Base-by-base conservation (phyloP, 2,113 vertebrate species). In the Cyanocitta stelleri region DNA sequence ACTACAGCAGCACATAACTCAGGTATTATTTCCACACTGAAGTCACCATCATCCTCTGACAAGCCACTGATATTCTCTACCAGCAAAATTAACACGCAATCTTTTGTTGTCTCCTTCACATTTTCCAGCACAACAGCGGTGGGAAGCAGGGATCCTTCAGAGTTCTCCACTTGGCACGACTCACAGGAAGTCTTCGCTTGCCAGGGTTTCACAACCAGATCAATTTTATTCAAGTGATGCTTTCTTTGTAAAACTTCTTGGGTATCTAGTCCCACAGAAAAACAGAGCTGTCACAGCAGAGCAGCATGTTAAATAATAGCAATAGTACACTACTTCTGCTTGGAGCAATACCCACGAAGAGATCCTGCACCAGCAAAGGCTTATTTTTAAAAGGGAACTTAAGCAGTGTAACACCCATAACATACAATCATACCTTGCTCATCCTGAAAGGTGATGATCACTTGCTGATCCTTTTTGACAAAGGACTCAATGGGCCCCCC, bases 11-110 rank as follows among this genome's bases (percentile, higher is more conserved):
- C 86, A 48, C 5, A 10, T 35, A 87, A 89, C 93, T 99, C 98
- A 39, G 66, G 94, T 52, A 99, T 98, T 69, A 98, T 72, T 98
- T 99, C 99, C 96, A 99, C 23, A 55, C 77, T 94, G 96, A 98
- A 98, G 51, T 97, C 66, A 37, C 91, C 61, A 15, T 71, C 62
- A 8, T 83, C 89, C 64, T 98, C 98, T 8, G 97, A 87, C 56
- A 98, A 48, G 29, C 87, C 89, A 0, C 95, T 97, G 81, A 98
- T 9, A n/a, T 96, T 98, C 93, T 99, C 98, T 82, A 99, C 95
- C 89, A 99, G 87, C 83, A 99, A 67, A 66, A 21, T 52, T 77
- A 99, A 84, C 49, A 98, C 35, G 1, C 91, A 92, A 1, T 81
- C 69, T 24, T 85, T n/a, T 32, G 85, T 30, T 26, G 48, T 48